These are phyloP conservation scores for Ctenosaura bakeri DNA, from an alignment of 2,797 vertebrate species.

Conservation along the genomic window DNA sequence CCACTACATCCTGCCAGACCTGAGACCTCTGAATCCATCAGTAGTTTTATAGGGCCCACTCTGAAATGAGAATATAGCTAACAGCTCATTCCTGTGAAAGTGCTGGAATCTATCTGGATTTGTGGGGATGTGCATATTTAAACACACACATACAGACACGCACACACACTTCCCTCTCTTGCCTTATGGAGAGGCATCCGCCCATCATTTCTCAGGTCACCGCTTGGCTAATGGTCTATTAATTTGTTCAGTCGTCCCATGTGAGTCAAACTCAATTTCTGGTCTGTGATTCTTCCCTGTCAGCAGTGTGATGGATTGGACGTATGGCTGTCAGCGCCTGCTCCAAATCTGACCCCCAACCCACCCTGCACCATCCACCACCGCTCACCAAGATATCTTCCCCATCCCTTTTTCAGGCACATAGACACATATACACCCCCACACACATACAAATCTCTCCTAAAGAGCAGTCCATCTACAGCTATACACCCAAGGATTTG, in stretches of 20 bases:
- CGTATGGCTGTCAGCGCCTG: constrained; percentile 89
- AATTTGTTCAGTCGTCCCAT: constrained; percentile 96
- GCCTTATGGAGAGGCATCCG: constrained; percentile 75
- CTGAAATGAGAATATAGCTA: background rate
- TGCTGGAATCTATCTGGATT: constrained; percentile 6
- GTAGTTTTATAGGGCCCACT: background rate
- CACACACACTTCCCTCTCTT: constrained; percentile 61
- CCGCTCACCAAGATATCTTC: constrained; percentile 66
- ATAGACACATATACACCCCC: constrained; percentile 55
- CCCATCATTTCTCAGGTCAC: constrained; percentile 95
- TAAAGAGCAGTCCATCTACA: constrained; percentile 35
- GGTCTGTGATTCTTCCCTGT: constrained; percentile 83
- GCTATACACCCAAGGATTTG: constrained; percentile 78
- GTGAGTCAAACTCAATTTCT: constrained; percentile 96
- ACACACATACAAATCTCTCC: constrained; percentile 47
- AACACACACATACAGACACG: constrained; percentile 48
- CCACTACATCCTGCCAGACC: background rate
- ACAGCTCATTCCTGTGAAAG: background rate
- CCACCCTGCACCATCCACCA: constrained; percentile 76
- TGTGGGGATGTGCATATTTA: constrained; percentile 35
- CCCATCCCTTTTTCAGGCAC: background rate
- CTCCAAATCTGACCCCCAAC: constrained; percentile 63
- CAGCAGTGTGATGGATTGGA: constrained; percentile 97
- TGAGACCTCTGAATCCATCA: background rate
- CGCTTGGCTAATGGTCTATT: constrained; percentile 99